Percentiles rank a stretch among this genome's conserved stretches.
These are phyloP conservation scores for Dioctria linearis DNA, from an alignment of 2,888 invertebrate species.

Conservation along the genomic window DNA sequence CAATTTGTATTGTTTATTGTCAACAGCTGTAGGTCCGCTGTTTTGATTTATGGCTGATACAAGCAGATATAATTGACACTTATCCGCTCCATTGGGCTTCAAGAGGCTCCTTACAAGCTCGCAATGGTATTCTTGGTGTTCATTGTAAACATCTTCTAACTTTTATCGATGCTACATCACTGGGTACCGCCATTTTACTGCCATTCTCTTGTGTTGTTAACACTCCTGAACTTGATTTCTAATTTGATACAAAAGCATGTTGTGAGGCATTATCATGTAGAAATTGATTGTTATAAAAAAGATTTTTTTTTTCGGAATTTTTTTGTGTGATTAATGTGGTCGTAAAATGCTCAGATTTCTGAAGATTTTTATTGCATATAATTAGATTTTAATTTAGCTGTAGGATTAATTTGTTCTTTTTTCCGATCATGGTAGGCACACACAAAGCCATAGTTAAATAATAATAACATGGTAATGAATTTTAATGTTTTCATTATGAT, in stretches of 20 bases:
- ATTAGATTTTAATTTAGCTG: too few relatives aligned
- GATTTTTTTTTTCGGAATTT: not conserved
- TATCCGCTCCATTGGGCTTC: constrained; percentile 49
- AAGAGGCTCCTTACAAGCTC: constrained; percentile 1
- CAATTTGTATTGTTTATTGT: constrained; percentile 59
- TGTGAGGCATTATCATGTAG: not conserved
- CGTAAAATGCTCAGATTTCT: not conserved
- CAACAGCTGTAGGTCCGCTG: constrained; percentile 55
- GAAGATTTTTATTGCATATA: not conserved
- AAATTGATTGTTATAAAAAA: not conserved
- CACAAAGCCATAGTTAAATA: too few relatives aligned
- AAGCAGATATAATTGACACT: constrained; percentile 57
- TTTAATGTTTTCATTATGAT: too few relatives aligned
- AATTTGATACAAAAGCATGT: not conserved
- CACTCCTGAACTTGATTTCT: not conserved
- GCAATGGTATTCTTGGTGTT: not conserved
- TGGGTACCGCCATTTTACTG: not conserved
- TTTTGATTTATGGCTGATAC: constrained; percentile 57
- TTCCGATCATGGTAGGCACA: too few relatives aligned
- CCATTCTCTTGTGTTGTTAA: constrained; percentile 17
- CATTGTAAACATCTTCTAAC: constrained; percentile 8
- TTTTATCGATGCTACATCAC: constrained; percentile 8
- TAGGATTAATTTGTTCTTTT: too few relatives aligned
- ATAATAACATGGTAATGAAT: too few relatives aligned
- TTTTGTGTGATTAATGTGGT: not conserved